Base-by-base conservation (phyloP, 1,140 invertebrate genomes). In the Nasonia giraulti region DNA sequence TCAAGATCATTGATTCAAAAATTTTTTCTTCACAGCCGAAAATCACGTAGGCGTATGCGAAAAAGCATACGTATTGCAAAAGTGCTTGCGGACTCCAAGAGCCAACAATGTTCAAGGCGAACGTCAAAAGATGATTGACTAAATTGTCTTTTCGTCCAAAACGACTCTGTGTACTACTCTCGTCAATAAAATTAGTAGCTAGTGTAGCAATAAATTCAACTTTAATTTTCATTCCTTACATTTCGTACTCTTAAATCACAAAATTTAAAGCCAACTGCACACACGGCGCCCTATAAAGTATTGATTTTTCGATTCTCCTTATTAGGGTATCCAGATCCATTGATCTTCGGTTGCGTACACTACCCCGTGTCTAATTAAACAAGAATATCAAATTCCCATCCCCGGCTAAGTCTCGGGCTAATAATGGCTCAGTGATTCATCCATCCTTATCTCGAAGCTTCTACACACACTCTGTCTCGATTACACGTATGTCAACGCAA, bases 291-390 rank as follows among this genome's bases (percentile, higher is more conserved):
- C 37, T 27, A 44, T 40, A 75, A 20, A 40, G n/a, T 77, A 77
- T 77, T 77, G 75, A 77, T 77, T 77, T 77, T 77, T 47, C 20
- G 75, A 55, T 77, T 44, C 17, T 33, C n/a, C 10, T 77, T 50
- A 31, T 50, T 77, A 50, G 75, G 47, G 73, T 62, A 11, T 77
- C 37, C 37, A 31, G n/a, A 20, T 50, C 73, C 11, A 55, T 44
- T 27, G 71, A 47, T 27, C 82, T 83, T 74, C 82, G 17, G 74
- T 83, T 83, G 78, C 50, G 47, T 27, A 37, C n/a, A 78, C 71
- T 23, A 66, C 69, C 50, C 50, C 62, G 27, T 40, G 83, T 78
- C 84, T 88, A 88, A 88, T 89, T 89, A 89, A 89, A 88, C 55
- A 82, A 69, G 76, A 50, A 76, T 84, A 85, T 86, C 69, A 75